phyloP scores from a whole-genome alignment of 2,888 invertebrate species.

The Kryphioiulus occultus region DNA sequence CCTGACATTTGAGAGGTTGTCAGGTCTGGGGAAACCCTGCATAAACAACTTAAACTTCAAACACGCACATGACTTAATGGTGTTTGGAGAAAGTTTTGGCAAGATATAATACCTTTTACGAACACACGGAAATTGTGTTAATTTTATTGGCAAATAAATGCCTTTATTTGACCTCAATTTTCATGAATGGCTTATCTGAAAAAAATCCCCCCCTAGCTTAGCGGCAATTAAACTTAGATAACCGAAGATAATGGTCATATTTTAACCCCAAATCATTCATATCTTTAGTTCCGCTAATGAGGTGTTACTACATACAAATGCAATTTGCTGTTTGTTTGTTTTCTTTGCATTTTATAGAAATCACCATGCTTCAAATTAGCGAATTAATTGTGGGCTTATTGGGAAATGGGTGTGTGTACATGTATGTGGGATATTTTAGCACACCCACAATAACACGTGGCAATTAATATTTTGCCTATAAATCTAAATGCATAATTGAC shows the following conservation, averaged over 20 bases:
- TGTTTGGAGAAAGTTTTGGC: neutral
- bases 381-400: neutral
- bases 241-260: neutral
- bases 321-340: neutral
- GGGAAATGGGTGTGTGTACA: neutral
- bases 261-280: neutral
- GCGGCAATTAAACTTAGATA: neutral
- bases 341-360: neutral
- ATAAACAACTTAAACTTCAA: too few relatives aligned
- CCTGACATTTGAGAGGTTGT: too few relatives aligned
- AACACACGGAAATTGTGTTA: neutral
- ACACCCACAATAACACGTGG: neutral
- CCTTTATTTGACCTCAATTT: neutral
- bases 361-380: neutral
- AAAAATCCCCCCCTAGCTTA: neutral
- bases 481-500: neutral
- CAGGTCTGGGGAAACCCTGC: too few relatives aligned
- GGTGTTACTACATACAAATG: neutral
- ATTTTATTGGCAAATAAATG: neutral
- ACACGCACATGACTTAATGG: neutral
- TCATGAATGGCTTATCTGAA: neutral
- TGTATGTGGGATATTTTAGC: neutral
- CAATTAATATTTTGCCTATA: neutral
- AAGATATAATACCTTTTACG: neutral
- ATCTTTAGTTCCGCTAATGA: neutral